phyloP scores from a whole-genome alignment of 1,140 invertebrate species.

The Platyscapa corneri region DNA sequence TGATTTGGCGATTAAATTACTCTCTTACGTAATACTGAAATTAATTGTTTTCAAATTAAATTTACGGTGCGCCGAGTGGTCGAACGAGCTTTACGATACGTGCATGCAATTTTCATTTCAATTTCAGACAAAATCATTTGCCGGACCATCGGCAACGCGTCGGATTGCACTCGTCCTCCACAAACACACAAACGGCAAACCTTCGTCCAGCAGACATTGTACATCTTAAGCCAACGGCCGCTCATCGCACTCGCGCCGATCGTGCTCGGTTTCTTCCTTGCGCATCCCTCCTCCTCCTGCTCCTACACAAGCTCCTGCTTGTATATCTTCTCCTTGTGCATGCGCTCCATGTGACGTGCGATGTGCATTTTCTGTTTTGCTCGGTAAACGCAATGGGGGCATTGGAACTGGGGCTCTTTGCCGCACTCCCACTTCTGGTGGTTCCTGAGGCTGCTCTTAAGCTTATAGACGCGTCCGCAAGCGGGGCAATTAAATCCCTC shows the following conservation, averaged over 20 bases:
- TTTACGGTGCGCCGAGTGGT: too few relatives aligned
- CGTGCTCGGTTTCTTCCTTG: not conserved
- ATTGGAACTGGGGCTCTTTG: constrained; percentile 88
- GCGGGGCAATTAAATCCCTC: constrained; percentile 83
- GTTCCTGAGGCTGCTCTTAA: constrained; percentile 88
- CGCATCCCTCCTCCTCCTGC: too few relatives aligned
- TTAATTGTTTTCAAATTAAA: too few relatives aligned
- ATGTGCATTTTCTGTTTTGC: constrained; percentile 92
- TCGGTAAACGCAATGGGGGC: constrained; percentile 86
- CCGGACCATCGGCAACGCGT: not conserved
- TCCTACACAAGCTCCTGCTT: constrained; percentile 70
- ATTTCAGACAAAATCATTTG: not conserved
- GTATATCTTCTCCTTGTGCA: constrained; percentile 85
- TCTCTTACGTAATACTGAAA: too few relatives aligned
- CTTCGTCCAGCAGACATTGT: not conserved
- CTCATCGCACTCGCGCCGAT: not conserved
- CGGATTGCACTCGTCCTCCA: too few relatives aligned
- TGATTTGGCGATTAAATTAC: too few relatives aligned
- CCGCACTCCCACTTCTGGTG: constrained; percentile 93
- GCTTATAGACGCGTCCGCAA: constrained; percentile 87
- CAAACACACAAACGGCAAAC: too few relatives aligned
- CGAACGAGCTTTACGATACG: too few relatives aligned
- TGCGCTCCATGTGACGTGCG: constrained; percentile 88
- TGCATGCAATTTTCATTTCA: too few relatives aligned
- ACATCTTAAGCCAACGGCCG: not conserved